A percentile compares a stretch with the other conserved stretches of the same genome.
These are phyloP conservation scores for Eciton burchellii DNA, from an alignment of 1,140 invertebrate species.

Conservation along the genomic window DNA sequence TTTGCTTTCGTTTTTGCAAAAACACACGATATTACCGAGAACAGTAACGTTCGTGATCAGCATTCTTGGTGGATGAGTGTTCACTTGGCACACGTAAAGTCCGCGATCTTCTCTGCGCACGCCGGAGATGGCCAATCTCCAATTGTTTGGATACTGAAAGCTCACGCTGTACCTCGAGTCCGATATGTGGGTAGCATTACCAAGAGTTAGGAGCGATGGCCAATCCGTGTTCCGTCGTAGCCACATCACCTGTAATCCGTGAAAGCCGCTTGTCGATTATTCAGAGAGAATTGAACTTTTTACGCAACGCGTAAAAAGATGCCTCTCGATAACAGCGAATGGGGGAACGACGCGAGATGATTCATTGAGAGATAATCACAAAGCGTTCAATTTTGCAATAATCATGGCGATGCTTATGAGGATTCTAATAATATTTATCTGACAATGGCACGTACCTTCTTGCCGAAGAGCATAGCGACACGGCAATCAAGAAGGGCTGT, in stretches of 20 bases:
- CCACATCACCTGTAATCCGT: slow-evolving; percentile 86
- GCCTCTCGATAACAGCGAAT: not conserved
- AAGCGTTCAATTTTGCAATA: not conserved
- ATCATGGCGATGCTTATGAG: too few relatives aligned
- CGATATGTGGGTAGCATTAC: slow-evolving; percentile 85
- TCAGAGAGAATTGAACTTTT: not conserved
- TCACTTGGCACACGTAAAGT: slow-evolving; percentile 94
- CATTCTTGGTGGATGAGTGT: slow-evolving; percentile 91
- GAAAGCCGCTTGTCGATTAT: not conserved
- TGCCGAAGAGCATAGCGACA: slow-evolving; percentile 86
- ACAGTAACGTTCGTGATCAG: slow-evolving; percentile 82
- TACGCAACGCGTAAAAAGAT: not conserved
- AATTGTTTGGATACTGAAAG: slow-evolving; percentile 91
- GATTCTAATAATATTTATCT: too few relatives aligned
- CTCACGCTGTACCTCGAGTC: slow-evolving; percentile 85
- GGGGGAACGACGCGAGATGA: too few relatives aligned
- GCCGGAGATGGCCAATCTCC: slow-evolving; percentile 91
- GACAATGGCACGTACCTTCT: slow-evolving; percentile 80
- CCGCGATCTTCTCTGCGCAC: slow-evolving; percentile 91
- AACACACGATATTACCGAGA: slow-evolving; percentile 77
- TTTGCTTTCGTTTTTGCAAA: slow-evolving; percentile 32
- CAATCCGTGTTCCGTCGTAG: slow-evolving; percentile 84
- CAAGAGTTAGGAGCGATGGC: slow-evolving; percentile 86
- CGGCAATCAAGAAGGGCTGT: slow-evolving; percentile 85
- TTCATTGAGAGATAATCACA: too few relatives aligned